These are phyloP conservation scores for Enteromius treurensis DNA, from an alignment of 2,797 vertebrate genomes.

Conservation along the genomic window DNA sequence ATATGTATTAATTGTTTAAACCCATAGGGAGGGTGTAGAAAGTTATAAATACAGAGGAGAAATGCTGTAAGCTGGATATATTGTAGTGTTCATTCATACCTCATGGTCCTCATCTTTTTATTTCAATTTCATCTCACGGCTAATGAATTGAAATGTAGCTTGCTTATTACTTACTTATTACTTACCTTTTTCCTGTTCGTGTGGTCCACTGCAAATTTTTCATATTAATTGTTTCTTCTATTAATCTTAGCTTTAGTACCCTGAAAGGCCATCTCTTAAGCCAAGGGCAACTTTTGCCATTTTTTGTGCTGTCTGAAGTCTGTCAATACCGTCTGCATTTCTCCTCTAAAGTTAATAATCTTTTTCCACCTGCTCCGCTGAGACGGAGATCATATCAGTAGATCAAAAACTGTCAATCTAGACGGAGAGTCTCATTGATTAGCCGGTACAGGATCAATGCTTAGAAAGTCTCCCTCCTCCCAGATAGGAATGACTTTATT, in stretches of 20 bases:
- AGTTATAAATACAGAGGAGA: background rate
- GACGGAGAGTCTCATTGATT: conserved; percentile 48
- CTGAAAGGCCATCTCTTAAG: conserved; percentile 12
- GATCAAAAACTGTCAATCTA: conserved; percentile 33
- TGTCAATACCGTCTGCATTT: conserved; percentile 40
- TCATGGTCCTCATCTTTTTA: background rate
- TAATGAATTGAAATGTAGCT: background rate
- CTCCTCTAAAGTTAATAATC: conserved; percentile 49
- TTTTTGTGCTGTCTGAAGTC: conserved; percentile 35
- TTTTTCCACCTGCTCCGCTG: conserved; percentile 31
- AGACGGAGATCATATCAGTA: conserved; percentile 51
- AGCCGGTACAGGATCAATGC: conserved; percentile 38
- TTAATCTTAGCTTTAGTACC: conserved; percentile 2
- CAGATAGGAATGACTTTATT: conserved; percentile 42
- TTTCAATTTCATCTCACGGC: background rate
- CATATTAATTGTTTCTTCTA: conserved; percentile 11
- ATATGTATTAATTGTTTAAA: background rate
- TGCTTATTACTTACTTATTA: background rate
- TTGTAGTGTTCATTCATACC: background rate
- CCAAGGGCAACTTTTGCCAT: background rate
- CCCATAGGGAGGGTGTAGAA: background rate
- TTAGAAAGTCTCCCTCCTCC: conserved; percentile 20
- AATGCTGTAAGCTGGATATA: background rate
- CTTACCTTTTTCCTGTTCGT: background rate
- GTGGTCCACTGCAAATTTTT: background rate